phyloP scores from a whole-genome alignment of 23 tunicate genomes.

The Ascidia mentula region DNA sequence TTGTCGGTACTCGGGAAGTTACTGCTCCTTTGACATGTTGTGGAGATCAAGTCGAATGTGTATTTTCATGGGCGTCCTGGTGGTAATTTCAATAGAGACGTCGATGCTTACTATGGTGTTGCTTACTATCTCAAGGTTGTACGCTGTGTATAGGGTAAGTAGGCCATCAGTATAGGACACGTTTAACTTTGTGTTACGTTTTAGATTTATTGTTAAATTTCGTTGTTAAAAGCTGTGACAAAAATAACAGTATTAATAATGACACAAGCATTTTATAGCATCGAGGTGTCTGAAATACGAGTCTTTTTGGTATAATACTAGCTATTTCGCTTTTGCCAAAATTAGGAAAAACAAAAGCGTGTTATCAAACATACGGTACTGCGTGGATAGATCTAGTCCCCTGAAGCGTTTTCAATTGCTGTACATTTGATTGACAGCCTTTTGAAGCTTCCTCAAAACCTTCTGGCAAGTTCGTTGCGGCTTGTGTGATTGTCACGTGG shows the following conservation, averaged over 20 bases:
- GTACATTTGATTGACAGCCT: conserved; percentile 19
- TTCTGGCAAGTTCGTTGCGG: neutral
- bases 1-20: neutral
- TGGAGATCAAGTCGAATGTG: conserved; percentile 32
- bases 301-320: no score
- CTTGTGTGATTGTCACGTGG: conserved; percentile 19
- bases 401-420: neutral
- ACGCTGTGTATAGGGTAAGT: conserved; percentile 11
- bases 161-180: neutral
- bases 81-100: conserved; percentile 29
- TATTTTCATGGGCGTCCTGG: conserved; percentile 21
- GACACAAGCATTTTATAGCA: no score
- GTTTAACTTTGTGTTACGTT: neutral
- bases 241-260: no score
- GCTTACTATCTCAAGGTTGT: neutral
- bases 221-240: no score
- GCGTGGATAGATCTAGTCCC: no score
- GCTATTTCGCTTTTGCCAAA: no score
- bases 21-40: conserved; percentile 14
- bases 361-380: no score
- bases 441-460: conserved; percentile 34
- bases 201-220: no score
- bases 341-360: no score
- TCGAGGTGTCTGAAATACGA: no score
- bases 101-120: conserved; percentile 36